Percentiles rank a stretch among this genome's conserved stretches.
Evolutionary conservation across 2,113 vertebrate genomes (phyloP).

Genomic region (Anoura caudifer): DNA sequence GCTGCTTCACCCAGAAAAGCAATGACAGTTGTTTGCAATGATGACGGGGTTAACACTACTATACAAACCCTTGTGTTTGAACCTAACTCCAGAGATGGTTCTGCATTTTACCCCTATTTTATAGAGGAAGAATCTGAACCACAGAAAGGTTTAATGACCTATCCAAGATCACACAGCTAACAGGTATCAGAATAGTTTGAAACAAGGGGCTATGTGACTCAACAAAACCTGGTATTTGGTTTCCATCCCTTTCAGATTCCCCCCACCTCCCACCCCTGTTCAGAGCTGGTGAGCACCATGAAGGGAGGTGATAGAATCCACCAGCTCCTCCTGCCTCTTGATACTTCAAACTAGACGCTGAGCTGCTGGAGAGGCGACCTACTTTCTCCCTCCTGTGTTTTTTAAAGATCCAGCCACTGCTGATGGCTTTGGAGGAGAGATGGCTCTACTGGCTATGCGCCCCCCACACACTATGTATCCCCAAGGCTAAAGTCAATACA

Average conservation of each 20-base stretch:
- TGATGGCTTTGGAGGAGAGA: neutral
- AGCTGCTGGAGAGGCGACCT: conserved; percentile 39
- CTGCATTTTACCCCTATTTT: neutral
- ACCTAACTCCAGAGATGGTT: neutral
- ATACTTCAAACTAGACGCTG: conserved; percentile 33
- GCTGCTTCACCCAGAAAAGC: neutral
- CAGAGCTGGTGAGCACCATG: neutral
- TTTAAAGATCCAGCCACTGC: conserved; percentile 43
- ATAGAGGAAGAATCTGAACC: neutral
- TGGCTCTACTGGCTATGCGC: neutral
- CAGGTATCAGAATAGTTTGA: neutral
- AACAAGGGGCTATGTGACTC: neutral
- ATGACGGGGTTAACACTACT: neutral
- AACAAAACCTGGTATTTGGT: neutral
- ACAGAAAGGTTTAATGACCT: conserved; percentile 9
- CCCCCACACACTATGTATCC: neutral
- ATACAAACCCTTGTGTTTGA: neutral
- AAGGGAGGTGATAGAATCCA: neutral
- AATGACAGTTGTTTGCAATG: neutral
- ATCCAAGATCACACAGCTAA: neutral
- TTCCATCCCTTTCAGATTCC: neutral
- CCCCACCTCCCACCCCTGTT: too few species aligned
- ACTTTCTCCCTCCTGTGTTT: conserved; percentile 52
- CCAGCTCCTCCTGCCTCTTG: neutral
- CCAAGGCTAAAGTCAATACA: neutral